Evolutionary conservation across 2,888 invertebrate genomes (phyloP), one percentile per base, ranked within the genome.

Genomic region (Gasteruption jaculator): DNA sequence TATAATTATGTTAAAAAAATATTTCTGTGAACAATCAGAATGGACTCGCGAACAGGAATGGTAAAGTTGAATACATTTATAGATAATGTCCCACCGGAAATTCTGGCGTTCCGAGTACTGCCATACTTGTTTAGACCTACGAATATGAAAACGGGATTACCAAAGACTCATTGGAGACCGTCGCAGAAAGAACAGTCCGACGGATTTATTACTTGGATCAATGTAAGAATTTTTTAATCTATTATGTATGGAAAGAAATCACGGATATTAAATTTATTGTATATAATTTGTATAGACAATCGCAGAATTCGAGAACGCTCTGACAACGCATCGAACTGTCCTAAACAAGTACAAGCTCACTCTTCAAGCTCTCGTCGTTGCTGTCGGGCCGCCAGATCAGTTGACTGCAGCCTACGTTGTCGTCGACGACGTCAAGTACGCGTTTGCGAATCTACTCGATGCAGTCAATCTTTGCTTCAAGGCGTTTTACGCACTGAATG

Each of bases 121-220:
- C 40, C 40, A 10, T 40, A 34, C 24, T 21, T 40, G 34, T 34
- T 33, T 10, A 15, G 33, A 35, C 16, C 12, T 25, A 35, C 21
- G 20, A 12, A n/a, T n/a, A n/a, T n/a, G n/a, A n/a, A n/a, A n/a
- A n/a, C n/a, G n/a, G n/a, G n/a, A n/a, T n/a, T n/a, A 24, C 16
- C 5, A 2, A 8, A 11, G 25, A 35, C n/a, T 3, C 20, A 20
- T 6, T 40, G 32, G 16, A 40, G 26, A 22, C 40, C 40, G 19
- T 40, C 40, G 8, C 40, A 40, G 16, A 32, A 40, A 11, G 40
- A 40, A 34, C 40, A 40, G 22, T 15, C 40, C 15, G 33, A 34
- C 22, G 21, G 15, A 11, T 40, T 34, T 19, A 40, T 40, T 8
- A 15, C 19, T 12, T 40, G 40, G 40, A 40, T 40, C 11, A 36